A percentile compares a stretch with the other conserved stretches of the same genome.
Evolutionary conservation across 2,888 invertebrate genomes (phyloP).

Genomic region (Scrobipalpa atriplicella): DNA sequence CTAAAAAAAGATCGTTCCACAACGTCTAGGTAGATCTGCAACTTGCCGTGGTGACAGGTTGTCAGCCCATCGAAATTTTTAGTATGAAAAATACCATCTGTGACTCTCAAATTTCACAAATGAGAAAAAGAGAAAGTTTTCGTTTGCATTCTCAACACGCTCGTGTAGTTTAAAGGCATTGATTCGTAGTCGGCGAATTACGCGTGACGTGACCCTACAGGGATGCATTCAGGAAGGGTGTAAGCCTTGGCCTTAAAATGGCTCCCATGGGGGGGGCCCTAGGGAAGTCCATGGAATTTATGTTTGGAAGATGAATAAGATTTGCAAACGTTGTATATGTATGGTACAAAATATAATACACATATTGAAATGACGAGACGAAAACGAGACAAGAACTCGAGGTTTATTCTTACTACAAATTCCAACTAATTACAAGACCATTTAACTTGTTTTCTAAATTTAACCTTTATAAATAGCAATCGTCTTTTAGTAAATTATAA

Average conservation of each 20-base stretch:
- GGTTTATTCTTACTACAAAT: no score
- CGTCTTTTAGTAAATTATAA: no score
- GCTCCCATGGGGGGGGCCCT: neutral
- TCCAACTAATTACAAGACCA: no score
- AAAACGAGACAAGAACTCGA: no score
- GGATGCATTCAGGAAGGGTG: conserved; percentile 2
- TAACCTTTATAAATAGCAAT: no score
- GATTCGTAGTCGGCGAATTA: conserved; percentile 20
- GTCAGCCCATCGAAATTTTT: no score
- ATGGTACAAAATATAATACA: neutral
- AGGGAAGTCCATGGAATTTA: neutral
- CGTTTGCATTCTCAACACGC: neutral
- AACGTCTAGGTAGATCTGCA: no score
- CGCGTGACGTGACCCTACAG: conserved; percentile 21
- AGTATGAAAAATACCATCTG: neutral
- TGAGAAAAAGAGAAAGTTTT: neutral
- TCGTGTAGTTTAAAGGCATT: conserved; percentile 14
- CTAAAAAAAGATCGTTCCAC: no score
- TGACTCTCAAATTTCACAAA: neutral
- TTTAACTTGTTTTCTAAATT: no score
- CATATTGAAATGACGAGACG: no score
- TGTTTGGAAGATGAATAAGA: neutral
- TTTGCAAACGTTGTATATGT: neutral
- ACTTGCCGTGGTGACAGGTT: no score
- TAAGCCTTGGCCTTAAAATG: conserved; percentile 7